Conservation (phyloP, 2,797 vertebrate species). For the Mallotus villosus region DNA sequence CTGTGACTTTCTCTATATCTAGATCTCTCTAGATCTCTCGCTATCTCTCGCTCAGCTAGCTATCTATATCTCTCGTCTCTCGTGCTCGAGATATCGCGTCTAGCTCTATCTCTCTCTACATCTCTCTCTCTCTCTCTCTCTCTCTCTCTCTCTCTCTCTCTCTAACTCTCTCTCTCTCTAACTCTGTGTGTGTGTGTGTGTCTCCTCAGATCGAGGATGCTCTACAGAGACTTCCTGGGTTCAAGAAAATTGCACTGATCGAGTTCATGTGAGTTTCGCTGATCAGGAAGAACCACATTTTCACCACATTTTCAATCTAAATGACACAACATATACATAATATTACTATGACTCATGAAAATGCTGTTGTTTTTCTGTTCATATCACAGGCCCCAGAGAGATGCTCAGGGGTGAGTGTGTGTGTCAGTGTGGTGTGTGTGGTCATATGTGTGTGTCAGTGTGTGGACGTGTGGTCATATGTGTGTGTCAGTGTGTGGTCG, state of each 20-base stretch:
- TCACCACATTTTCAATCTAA: too few species aligned
- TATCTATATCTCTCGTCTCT: background rate
- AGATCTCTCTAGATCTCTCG: background rate
- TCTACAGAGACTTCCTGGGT: slow-evolving; percentile 85
- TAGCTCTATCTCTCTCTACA: background rate
- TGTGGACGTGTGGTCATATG: too few species aligned
- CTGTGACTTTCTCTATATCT: slow-evolving; percentile 9
- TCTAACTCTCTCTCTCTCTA: slow-evolving; percentile 16
- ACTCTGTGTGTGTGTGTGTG: background rate
- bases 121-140: background rate
- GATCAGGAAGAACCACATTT: background rate
- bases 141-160: background rate
- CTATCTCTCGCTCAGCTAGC: background rate
- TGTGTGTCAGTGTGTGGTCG: too few species aligned
- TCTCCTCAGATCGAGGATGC: slow-evolving; percentile 80
- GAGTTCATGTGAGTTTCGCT: slow-evolving; percentile 84
- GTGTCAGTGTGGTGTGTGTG: background rate
- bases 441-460: background rate
- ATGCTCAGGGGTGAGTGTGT: slow-evolving; percentile 63
- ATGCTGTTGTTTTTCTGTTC: slow-evolving; percentile 28
- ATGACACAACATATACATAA: too few species aligned
- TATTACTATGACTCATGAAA: too few species aligned
- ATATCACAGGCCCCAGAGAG: slow-evolving; percentile 74
- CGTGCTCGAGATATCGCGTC: too few species aligned
- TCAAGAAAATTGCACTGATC: slow-evolving; percentile 80